Percentiles rank a stretch among this genome's conserved stretches.
Evolutionary conservation across 2,113 vertebrate species (phyloP).

Genomic region (Caranx ignobilis): DNA sequence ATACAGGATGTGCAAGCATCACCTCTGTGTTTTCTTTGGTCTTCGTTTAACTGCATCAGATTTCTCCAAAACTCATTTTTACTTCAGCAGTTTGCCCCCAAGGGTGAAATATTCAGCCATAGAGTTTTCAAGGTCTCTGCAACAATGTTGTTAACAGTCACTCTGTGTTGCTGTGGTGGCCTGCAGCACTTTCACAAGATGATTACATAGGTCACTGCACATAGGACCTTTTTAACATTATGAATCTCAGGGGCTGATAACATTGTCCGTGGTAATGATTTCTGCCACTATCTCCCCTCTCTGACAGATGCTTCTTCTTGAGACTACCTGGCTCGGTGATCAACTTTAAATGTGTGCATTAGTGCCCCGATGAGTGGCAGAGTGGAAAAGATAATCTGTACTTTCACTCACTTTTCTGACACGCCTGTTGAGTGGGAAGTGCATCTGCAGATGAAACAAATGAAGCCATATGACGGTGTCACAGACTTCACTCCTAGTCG

Average conservation of each 20-base stretch:
- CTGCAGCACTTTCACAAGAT: slow-evolving; percentile 28
- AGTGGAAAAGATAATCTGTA: not conserved
- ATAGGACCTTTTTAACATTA: slow-evolving; percentile 11
- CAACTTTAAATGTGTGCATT: not conserved
- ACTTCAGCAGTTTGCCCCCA: not conserved
- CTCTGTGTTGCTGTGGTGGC: not conserved
- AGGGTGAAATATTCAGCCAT: not conserved
- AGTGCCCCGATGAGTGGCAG: not conserved
- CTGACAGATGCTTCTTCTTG: slow-evolving; percentile 2
- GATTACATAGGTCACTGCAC: slow-evolving; percentile 32
- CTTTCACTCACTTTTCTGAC: not conserved
- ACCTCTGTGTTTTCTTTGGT: not conserved
- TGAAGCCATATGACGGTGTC: not conserved
- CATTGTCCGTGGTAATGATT: not conserved
- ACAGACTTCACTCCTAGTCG: too few relatives aligned
- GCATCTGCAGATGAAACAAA: not conserved
- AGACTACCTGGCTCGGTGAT: not conserved
- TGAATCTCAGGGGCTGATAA: not conserved
- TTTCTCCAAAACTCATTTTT: not conserved
- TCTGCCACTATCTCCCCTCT: not conserved
- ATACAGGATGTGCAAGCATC: not conserved
- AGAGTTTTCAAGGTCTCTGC: slow-evolving; percentile 14
- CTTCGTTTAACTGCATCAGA: not conserved
- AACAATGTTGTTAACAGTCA: slow-evolving; percentile 29
- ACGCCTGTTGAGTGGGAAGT: not conserved